A percentile compares a stretch with the other conserved stretches of the same genome.
Conservation (phyloP, 2,888 invertebrate genomes). For the Melanostoma mellinum region DNA sequence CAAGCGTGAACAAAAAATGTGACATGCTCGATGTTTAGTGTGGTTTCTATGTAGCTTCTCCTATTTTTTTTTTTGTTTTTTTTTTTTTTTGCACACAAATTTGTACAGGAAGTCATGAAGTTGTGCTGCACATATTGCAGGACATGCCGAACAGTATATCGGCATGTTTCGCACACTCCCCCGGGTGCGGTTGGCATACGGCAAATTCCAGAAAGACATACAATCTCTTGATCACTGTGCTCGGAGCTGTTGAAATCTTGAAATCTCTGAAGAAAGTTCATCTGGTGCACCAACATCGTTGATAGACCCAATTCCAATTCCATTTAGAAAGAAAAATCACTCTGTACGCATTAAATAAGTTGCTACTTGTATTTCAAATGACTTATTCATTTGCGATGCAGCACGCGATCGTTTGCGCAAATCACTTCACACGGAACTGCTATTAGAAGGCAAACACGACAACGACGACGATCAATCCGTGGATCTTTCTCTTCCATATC, state of each 20-base stretch:
- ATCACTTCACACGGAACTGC: conserved; percentile 72
- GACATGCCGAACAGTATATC: conserved; percentile 63
- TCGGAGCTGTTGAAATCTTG: conserved; percentile 5
- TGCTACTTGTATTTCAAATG: conserved; percentile 63
- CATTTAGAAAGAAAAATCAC: conserved; percentile 33
- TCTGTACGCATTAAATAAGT: conserved; percentile 62
- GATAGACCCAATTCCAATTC: conserved; percentile 41
- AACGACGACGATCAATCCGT: conserved; percentile 42
- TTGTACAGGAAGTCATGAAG: conserved; percentile 73
- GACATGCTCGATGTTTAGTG: conserved; percentile 64
- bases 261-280: conserved; percentile 66
- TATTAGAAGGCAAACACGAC: conserved; percentile 66
- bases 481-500: conserved; percentile 69
- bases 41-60: conserved; percentile 32
- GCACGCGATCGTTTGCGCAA: conserved; percentile 72
- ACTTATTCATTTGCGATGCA: conserved; percentile 73
- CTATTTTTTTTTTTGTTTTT: conserved; percentile 9
- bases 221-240: conserved; percentile 61
- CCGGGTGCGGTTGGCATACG: conserved; percentile 9
- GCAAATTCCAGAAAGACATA: conserved; percentile 41
- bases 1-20: conserved; percentile 73
- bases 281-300: conserved; percentile 49
- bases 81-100: conserved; percentile 46
- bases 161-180: conserved; percentile 47
- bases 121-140: conserved; percentile 51